These are phyloP conservation scores for Rhyacophila brunnea DNA, from an alignment of 1,140 invertebrate genomes.

Conservation along the genomic window DNA sequence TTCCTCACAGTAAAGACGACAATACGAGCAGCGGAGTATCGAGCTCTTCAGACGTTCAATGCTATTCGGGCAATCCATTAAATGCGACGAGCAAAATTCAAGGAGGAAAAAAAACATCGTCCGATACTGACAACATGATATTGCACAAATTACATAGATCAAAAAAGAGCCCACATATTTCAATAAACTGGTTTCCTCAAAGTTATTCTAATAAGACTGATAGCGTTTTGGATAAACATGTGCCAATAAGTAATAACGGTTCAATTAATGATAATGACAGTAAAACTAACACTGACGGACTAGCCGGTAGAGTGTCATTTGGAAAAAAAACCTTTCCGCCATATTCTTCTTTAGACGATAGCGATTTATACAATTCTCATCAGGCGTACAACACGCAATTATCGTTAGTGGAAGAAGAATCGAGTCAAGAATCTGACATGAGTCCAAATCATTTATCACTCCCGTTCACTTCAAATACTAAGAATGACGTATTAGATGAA, in stretches of 20 bases:
- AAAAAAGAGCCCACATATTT: constrained; percentile 15
- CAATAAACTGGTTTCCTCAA: constrained; percentile 22
- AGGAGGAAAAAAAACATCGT: background rate
- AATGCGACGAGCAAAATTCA: background rate
- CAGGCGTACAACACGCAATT: constrained; percentile 38
- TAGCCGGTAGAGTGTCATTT: constrained; percentile 41
- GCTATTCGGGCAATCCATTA: constrained; percentile 7
- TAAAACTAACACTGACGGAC: constrained; percentile 19
- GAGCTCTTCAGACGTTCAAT: constrained; percentile 30
- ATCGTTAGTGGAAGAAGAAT: constrained; percentile 53
- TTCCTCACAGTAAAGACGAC: constrained; percentile 28
- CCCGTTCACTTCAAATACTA: background rate
- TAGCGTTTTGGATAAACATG: background rate
- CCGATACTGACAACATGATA: constrained; percentile 8
- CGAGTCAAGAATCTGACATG: constrained; percentile 42
- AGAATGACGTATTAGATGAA: too few species aligned
- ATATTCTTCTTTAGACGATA: constrained; percentile 37
- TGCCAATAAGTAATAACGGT: background rate
- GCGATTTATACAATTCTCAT: constrained; percentile 15
- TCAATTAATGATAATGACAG: background rate
- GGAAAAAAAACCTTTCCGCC: constrained; percentile 39
- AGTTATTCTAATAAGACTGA: constrained; percentile 13
- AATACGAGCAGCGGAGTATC: constrained; percentile 35
- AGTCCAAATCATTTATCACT: constrained; percentile 18
- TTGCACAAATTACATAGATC: constrained; percentile 11